Evolutionary conservation across 2,113 vertebrate genomes (phyloP).

Genomic region (Kryptolebias marmoratus): DNA sequence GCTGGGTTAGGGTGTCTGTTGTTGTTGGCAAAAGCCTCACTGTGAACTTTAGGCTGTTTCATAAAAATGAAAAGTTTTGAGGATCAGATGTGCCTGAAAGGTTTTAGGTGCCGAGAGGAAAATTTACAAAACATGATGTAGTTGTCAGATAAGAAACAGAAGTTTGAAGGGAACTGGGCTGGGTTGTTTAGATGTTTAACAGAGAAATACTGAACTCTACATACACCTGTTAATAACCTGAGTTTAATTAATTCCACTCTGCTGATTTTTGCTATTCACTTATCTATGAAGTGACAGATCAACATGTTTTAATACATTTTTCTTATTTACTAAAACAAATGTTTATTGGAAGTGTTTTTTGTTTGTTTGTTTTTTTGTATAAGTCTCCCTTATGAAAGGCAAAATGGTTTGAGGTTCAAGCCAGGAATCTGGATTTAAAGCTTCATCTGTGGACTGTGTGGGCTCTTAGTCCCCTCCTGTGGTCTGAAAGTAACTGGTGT

Average conservation of each 20-base stretch:
- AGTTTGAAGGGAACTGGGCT: constrained; percentile 2
- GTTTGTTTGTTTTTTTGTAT: too few species aligned
- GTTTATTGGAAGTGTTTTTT: too few species aligned
- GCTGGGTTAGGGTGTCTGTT: not conserved
- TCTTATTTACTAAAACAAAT: not conserved
- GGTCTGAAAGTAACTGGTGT: not conserved
- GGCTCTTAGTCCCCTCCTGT: not conserved
- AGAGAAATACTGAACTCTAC: not conserved
- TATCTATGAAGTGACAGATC: not conserved
- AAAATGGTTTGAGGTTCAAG: not conserved
- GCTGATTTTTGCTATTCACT: not conserved
- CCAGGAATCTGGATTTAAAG: not conserved
- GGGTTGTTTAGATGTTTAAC: not conserved
- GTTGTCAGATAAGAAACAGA: constrained; percentile 8
- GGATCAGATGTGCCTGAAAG: not conserved
- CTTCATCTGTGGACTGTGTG: not conserved
- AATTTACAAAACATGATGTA: not conserved
- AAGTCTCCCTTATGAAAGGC: not conserved
- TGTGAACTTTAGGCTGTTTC: not conserved
- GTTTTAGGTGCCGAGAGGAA: constrained; percentile 9
- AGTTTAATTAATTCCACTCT: not conserved
- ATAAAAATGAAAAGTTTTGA: not conserved
- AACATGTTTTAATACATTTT: too few species aligned
- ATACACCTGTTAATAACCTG: not conserved
- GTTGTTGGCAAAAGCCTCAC: not conserved